Percentiles rank a stretch among this genome's conserved stretches.
These are phyloP conservation scores for Eupeodes luniger DNA, from an alignment of 2,888 invertebrate genomes.

Conservation along the genomic window DNA sequence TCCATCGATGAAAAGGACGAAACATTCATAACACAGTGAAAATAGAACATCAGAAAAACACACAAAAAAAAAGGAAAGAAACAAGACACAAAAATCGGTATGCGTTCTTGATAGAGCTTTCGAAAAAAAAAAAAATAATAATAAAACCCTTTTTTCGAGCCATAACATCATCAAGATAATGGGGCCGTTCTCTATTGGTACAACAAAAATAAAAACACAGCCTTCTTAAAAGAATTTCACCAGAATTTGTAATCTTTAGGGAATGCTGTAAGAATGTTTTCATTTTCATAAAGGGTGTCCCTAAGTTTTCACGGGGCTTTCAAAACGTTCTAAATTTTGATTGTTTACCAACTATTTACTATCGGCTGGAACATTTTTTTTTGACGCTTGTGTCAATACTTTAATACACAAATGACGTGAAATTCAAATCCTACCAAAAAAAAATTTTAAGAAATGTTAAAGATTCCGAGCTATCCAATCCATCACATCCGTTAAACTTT, in stretches of 20 bases:
- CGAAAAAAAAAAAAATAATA: constrained; percentile 13
- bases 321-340: too few species aligned
- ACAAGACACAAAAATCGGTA: not conserved
- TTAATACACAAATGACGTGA: too few species aligned
- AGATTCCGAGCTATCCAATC: too few species aligned
- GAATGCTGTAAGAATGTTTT: not conserved
- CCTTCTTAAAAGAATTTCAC: constrained; percentile 4
- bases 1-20: constrained; percentile 49
- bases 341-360: too few species aligned
- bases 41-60: constrained; percentile 25
- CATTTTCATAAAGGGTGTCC: too few species aligned
- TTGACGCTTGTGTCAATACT: too few species aligned
- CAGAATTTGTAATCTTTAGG: not conserved
- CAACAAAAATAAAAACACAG: not conserved
- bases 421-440: too few species aligned
- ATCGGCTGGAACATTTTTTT: too few species aligned
- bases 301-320: too few species aligned
- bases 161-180: constrained; percentile 68
- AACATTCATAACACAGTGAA: constrained; percentile 50
- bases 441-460: too few species aligned
- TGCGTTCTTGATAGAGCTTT: constrained; percentile 39
- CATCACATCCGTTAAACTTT: too few species aligned
- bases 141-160: constrained; percentile 53
- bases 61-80: constrained; percentile 31
- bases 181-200: constrained; percentile 18